Evolutionary conservation across 2,888 invertebrate genomes (phyloP), one percentile per base, ranked within the genome.

Genomic region (Athripsodes cinereus): DNA sequence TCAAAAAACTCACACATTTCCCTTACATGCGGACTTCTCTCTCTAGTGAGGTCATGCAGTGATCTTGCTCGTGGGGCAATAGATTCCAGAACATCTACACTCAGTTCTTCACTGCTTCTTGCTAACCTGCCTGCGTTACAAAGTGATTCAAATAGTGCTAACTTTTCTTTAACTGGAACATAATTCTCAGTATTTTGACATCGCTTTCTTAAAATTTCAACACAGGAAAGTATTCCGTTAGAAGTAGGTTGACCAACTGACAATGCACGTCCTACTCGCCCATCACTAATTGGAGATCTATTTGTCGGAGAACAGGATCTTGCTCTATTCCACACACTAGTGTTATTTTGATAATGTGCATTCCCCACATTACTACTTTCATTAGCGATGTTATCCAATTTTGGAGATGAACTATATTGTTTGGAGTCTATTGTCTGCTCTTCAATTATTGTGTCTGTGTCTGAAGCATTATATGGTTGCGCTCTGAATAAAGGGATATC

Each of bases 1-100:
- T 86, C 87, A 71, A 87, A 87, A 72, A 85, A 85, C 70, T 85
- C 82, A 65, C 87, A 83, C 72, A 87, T 81, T 68, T 87, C 85
- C 57, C 85, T 78, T 20, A 87, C 86, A 61, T 80, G 75, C 48
- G 81, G 78, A 58, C 81, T 73, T 2, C 69, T 67, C 5, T 74
- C 73, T 56, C 77, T 71, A 47, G 76, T 77, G 22, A 82, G 73
- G 71, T 87, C 86, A 70, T 87, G 86, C 66, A 87, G 70, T 0
- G 86, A 87, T 6, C 84, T 76, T 0, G 86, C 85, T 2, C 87
- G 76, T 58, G 86, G 80, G 31, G 74, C 72, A 8, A 74, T 67
- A 2, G 68, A 62, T 52, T 78, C 72, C 31, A 78, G 74, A 60
- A 75, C 69, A 20, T 67, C 61, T 26, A 66, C 62, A 55, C 81